Evolutionary conservation across 1,140 invertebrate species (phyloP).

Genomic region (Pseudachorutes palmiensis): DNA sequence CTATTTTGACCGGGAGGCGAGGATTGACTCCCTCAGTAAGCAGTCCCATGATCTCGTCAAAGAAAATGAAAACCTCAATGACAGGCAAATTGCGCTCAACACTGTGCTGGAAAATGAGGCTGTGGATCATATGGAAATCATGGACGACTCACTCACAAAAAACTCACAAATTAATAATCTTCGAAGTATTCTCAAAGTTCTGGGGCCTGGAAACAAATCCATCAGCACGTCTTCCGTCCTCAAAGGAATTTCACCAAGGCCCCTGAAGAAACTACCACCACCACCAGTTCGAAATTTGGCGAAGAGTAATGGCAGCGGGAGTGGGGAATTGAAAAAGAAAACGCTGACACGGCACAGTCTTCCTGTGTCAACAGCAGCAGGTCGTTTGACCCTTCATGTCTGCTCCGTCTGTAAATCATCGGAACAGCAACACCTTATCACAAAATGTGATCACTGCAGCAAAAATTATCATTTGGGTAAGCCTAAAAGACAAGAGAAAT

Average conservation of each 20-base stretch:
- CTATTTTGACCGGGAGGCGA: constrained; percentile 73
- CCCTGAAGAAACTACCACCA: not conserved
- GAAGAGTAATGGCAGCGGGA: not conserved
- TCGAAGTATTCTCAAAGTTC: constrained; percentile 11
- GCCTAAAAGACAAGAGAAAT: not conserved
- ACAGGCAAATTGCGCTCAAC: constrained; percentile 29
- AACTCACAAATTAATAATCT: constrained; percentile 4
- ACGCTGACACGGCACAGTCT: not conserved
- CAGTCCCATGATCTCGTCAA: constrained; percentile 32
- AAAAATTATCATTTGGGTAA: constrained; percentile 76
- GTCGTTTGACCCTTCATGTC: not conserved
- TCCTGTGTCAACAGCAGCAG: not conserved
- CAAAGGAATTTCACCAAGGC: not conserved
- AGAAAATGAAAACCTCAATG: constrained; percentile 24
- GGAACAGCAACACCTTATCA: constrained; percentile 76
- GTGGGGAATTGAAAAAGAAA: not conserved
- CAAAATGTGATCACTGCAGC: constrained; percentile 89
- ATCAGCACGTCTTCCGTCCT: not conserved
- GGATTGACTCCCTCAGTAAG: constrained; percentile 46
- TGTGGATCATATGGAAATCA: constrained; percentile 19
- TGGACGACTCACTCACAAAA: constrained; percentile 17
- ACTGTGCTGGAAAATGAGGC: constrained; percentile 20
- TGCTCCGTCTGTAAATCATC: constrained; percentile 76
- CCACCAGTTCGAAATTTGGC: not conserved
- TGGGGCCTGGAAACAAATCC: constrained; percentile 1